These are phyloP conservation scores for Drosophila cracens DNA, from an alignment of 2,888 invertebrate genomes.

Conservation along the genomic window DNA sequence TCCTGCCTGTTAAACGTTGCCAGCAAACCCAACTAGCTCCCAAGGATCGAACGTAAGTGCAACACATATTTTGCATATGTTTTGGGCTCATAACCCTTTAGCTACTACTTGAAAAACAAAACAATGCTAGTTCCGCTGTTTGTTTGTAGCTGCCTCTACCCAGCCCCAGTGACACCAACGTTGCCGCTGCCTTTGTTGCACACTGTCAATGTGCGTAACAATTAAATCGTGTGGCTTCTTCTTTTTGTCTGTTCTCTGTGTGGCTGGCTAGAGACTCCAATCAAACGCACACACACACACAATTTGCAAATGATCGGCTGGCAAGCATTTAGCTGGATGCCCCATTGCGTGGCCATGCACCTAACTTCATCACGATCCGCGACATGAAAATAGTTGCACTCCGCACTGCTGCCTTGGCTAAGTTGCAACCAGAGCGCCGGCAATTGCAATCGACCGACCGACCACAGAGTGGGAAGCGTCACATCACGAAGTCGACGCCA, in stretches of 20 bases:
- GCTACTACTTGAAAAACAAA: conserved; percentile 31
- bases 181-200: background rate
- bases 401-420: conserved; percentile 43
- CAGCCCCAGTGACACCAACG: background rate
- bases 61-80: conserved; percentile 53
- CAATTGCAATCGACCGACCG: conserved; percentile 16
- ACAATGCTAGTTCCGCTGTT: conserved; percentile 39
- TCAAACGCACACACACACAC: conserved; percentile 19
- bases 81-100: conserved; percentile 50
- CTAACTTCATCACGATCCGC: conserved; percentile 82
- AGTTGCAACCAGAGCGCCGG: conserved; percentile 46
- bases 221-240: conserved; percentile 81
- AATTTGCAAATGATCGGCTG: conserved; percentile 71
- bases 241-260: conserved; percentile 25
- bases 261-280: background rate
- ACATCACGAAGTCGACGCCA: conserved; percentile 79
- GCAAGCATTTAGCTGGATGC: conserved; percentile 41
- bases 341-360: conserved; percentile 77
- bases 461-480: conserved; percentile 79
- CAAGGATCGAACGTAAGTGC: conserved; percentile 9
- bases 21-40: conserved; percentile 28
- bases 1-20: conserved; percentile 34
- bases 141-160: background rate
- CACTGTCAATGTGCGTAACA: conserved; percentile 82
- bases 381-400: conserved; percentile 77